Evolutionary conservation across 2,888 invertebrate genomes (phyloP).

Genomic region (Nysson spinosus): DNA sequence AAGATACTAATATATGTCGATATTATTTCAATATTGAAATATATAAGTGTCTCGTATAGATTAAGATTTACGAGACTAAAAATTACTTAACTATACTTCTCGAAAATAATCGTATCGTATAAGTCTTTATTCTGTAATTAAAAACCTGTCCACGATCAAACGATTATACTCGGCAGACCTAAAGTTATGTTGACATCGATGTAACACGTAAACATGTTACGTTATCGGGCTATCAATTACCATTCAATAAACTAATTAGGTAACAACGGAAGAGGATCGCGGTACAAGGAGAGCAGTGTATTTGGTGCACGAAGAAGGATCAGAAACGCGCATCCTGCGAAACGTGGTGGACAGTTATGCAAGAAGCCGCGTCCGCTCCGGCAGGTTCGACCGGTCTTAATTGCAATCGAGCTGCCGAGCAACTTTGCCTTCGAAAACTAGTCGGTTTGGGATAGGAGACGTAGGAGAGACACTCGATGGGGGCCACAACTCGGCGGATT

Average conservation of each 20-base stretch:
- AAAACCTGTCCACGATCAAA: too few species aligned
- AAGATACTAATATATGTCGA: too few species aligned
- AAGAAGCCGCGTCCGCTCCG: conserved; percentile 56
- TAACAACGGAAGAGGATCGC: too few species aligned
- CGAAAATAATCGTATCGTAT: too few species aligned
- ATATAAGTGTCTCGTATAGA: too few species aligned
- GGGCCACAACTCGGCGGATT: conserved; percentile 17
- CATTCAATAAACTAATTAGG: too few species aligned
- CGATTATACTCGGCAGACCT: too few species aligned
- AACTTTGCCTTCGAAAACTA: conserved; percentile 47
- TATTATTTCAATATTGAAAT: too few species aligned
- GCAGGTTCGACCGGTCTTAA: conserved; percentile 69
- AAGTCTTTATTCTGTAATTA: too few species aligned
- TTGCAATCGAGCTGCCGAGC: conserved; percentile 51
- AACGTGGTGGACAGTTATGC: conserved; percentile 53
- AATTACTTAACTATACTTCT: too few species aligned
- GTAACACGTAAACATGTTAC: neutral
- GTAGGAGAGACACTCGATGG: conserved; percentile 3
- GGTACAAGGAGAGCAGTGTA: conserved; percentile 23
- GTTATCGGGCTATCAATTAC: too few species aligned
- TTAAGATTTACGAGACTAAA: too few species aligned
- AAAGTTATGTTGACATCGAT: neutral
- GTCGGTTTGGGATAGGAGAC: conserved; percentile 45
- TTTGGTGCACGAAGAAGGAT: conserved; percentile 1
- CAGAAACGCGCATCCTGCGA: conserved; percentile 55